Percentiles rank a stretch among this genome's conserved stretches.
Conservation (phyloP, 2,797 vertebrate genomes). For the Amniataba percoides region DNA sequence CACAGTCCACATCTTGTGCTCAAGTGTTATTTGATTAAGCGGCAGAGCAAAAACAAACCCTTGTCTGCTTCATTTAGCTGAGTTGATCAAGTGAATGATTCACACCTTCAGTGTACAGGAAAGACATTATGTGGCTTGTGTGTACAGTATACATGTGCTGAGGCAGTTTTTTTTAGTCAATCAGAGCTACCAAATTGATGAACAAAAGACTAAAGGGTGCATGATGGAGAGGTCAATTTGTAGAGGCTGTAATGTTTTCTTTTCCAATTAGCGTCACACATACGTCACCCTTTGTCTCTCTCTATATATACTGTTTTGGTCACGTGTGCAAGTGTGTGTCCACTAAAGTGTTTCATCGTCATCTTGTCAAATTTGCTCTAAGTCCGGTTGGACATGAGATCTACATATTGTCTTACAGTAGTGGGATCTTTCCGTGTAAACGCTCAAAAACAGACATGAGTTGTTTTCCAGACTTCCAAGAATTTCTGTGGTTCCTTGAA, state of each 20-base stretch:
- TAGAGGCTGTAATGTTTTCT: slow-evolving; percentile 42
- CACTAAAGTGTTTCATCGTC: background rate
- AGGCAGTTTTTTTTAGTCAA: slow-evolving; percentile 33
- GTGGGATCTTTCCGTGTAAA: slow-evolving; percentile 14
- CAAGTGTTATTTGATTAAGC: slow-evolving; percentile 58
- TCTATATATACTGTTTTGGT: background rate
- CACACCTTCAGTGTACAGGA: slow-evolving; percentile 46
- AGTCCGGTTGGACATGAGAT: slow-evolving; percentile 7
- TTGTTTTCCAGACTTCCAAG: slow-evolving; percentile 60
- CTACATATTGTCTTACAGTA: slow-evolving; percentile 15
- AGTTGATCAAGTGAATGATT: slow-evolving; percentile 52
- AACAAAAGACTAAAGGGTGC: slow-evolving; percentile 27
- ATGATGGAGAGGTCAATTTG: slow-evolving; percentile 59
- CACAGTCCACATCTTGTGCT: slow-evolving; percentile 38
- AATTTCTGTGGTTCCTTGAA: slow-evolving; percentile 59
- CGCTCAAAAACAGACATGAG: slow-evolving; percentile 28
- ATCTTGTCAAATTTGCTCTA: background rate
- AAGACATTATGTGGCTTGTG: slow-evolving; percentile 37
- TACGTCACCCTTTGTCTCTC: slow-evolving; percentile 34
- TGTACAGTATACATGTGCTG: slow-evolving; percentile 36
- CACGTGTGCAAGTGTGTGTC: background rate
- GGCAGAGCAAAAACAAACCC: slow-evolving; percentile 60
- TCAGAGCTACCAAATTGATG: slow-evolving; percentile 38
- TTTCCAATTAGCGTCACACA: slow-evolving; percentile 39
- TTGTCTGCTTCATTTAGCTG: slow-evolving; percentile 56